phyloP scores from a whole-genome alignment of 2,113 vertebrate species.

The Craseonycteris thonglongyai region DNA sequence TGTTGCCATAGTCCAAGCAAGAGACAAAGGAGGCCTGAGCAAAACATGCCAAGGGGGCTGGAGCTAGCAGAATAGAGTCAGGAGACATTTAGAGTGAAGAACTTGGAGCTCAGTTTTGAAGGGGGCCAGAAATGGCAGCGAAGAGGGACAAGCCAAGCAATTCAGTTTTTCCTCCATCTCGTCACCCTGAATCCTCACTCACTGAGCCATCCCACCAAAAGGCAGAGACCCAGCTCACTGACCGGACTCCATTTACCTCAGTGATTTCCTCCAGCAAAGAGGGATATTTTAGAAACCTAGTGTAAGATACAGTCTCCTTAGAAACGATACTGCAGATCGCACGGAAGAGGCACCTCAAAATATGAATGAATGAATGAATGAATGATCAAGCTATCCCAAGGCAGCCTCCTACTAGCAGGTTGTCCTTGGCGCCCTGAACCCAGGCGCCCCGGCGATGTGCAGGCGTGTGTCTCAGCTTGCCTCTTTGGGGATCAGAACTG shows the following conservation, averaged over 20 bases:
- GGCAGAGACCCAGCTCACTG: no score
- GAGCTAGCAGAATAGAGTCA: neutral
- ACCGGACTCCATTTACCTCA: neutral
- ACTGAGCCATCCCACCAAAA: neutral
- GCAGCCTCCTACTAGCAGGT: neutral
- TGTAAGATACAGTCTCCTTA: no score
- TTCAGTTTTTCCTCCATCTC: neutral
- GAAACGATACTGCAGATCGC: neutral
- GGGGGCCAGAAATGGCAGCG: neutral
- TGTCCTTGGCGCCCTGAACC: no score
- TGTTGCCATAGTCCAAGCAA: neutral
- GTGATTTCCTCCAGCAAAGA: neutral
- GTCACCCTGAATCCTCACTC: neutral
- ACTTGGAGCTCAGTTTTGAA: neutral
- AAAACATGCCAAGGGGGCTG: fast-evolving
- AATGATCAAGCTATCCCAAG: neutral
- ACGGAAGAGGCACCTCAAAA: neutral
- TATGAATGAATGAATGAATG: neutral
- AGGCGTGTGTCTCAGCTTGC: neutral
- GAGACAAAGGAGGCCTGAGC: neutral
- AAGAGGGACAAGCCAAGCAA: neutral
- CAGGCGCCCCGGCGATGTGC: fast-evolving
- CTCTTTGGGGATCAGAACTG: neutral
- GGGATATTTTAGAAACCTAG: neutral
- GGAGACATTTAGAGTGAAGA: neutral